Base-by-base conservation (phyloP, 2,797 vertebrate genomes). In the Rhinogobio ventralis region DNA sequence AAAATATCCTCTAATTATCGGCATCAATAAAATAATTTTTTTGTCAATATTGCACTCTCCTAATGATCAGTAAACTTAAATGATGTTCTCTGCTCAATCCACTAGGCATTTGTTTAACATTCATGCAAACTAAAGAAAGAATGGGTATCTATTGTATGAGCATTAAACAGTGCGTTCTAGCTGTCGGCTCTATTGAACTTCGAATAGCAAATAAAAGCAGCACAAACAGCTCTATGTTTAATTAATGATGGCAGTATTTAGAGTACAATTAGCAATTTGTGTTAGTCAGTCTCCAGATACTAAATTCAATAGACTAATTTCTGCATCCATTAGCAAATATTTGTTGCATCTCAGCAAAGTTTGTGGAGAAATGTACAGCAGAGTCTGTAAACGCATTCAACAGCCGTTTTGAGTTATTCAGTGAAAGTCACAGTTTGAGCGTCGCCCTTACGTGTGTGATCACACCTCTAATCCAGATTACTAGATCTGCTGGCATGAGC, bases 211-310 rank as follows among this genome's bases (percentile, higher is more conserved):
- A 84, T 75, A 64, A 72, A 84, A 72, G 25, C 72, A 66, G 60
- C 42, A 75, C 69, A 73, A 82, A 74, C n/a, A 62, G 53, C 67
- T 51, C 75, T 25, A 33, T 78, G 83, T 84, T 84, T 79, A 79
- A 79, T 84, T 84, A 84, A 84, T 79, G 66, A 84, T 14, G 51
- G 19, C 53, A 36, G 49, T 62, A 64, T 84, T 83, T 72, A 84
- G 67, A 84, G 49, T 78, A 79, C 75, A 84, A 79, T 69, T 79
- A 62, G 53, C 42, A 36, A 72, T 79, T 33, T 79, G 66, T 71
- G 75, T 46, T 55, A 69, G 72, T 83, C 62, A 45, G 83, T 78
- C 75, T 84, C 75, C 51, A 78, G 75, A 84, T 60, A 25, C 23
- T 2, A 60, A 84, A 84, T 60, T 79, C 83, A 84, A 84, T 71